These are phyloP conservation scores for Vollenhovia emeryi DNA, from an alignment of 1,140 invertebrate genomes.

Conservation along the genomic window DNA sequence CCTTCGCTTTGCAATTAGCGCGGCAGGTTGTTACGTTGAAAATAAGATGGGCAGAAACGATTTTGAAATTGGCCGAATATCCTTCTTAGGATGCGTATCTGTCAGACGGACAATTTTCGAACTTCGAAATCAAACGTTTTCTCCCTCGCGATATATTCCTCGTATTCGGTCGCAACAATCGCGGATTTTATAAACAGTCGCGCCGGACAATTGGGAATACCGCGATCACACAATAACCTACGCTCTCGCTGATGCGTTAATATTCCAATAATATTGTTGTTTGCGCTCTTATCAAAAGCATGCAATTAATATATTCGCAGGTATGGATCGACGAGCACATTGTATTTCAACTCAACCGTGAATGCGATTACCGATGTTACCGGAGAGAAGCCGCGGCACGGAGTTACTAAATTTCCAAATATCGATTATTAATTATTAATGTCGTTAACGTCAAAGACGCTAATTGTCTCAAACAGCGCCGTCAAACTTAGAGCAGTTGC, in stretches of 20 bases:
- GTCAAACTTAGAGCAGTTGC: slow-evolving; percentile 57
- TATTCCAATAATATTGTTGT: slow-evolving; percentile 40
- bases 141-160: not conserved
- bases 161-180: not conserved
- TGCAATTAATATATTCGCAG: slow-evolving; percentile 51
- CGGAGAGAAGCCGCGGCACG: not conserved
- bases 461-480: slow-evolving; percentile 51
- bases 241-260: slow-evolving; percentile 30
- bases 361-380: slow-evolving; percentile 43
- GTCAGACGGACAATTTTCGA: not conserved
- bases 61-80: not conserved
- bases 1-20: not conserved
- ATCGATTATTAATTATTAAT: slow-evolving; percentile 62
- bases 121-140: not conserved
- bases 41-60: not conserved
- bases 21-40: not conserved
- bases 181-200: slow-evolving; percentile 4
- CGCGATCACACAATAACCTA: slow-evolving; percentile 29
- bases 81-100: not conserved
- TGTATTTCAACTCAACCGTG: slow-evolving; percentile 29
- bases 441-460: slow-evolving; percentile 58
- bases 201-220: slow-evolving; percentile 13
- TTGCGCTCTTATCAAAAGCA: slow-evolving; percentile 43
- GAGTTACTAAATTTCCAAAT: slow-evolving; percentile 53
- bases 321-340: slow-evolving; percentile 38